phyloP scores from a whole-genome alignment of 2,888 invertebrate species.

The Coenonympha arcania region DNA sequence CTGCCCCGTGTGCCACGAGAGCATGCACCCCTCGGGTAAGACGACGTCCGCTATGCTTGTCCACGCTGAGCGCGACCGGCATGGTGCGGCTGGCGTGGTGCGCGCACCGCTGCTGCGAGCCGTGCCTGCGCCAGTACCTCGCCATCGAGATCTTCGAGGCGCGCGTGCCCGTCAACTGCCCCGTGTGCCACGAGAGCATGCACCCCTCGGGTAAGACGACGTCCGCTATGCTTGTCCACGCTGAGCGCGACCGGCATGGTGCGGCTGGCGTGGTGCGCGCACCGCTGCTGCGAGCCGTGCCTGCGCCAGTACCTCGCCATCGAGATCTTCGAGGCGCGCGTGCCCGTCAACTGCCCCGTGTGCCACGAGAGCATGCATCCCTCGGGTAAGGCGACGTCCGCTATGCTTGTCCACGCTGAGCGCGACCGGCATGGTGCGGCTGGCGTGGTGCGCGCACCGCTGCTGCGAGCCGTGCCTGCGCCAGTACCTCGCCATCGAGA shows the following conservation, averaged over 20 bases:
- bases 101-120: constrained; percentile 88
- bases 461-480: constrained; percentile 91
- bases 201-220: constrained; percentile 85
- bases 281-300: constrained; percentile 90
- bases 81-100: constrained; percentile 87
- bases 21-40: constrained; percentile 91
- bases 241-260: constrained; percentile 80
- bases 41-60: constrained; percentile 66
- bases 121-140: constrained; percentile 91
- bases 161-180: constrained; percentile 89
- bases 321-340: constrained; percentile 93
- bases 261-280: constrained; percentile 84
- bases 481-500: constrained; percentile 93
- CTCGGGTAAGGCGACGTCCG: constrained; percentile 76
- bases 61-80: constrained; percentile 77
- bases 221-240: constrained; percentile 76
- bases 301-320: constrained; percentile 91
- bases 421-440: constrained; percentile 80
- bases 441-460: constrained; percentile 87
- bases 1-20: constrained; percentile 95
- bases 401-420: constrained; percentile 79
- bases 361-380: constrained; percentile 96
- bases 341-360: constrained; percentile 92
- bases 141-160: constrained; percentile 95
- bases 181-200: constrained; percentile 93